Evolutionary conservation across 1,140 invertebrate species (phyloP), one percentile per base, ranked within the genome.

Genomic region (Hypsibius dujardini): DNA sequence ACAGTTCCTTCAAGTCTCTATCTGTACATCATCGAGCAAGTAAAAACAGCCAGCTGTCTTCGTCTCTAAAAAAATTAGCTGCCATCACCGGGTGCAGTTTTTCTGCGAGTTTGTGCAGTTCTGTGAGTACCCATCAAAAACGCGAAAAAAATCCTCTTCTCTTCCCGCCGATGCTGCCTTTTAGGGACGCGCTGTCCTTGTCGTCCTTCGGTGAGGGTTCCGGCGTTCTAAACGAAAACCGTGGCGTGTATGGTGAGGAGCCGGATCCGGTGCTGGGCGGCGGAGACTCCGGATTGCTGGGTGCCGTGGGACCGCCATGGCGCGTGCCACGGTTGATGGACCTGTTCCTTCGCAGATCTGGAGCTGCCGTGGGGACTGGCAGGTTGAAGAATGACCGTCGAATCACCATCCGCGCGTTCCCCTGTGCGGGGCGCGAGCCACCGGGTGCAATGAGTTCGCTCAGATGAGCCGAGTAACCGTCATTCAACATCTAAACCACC

Each of bases 321-420:
- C n/a, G n/a, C n/a, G n/a, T n/a, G 7, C n/a, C 7, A 7, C 50
- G 50, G 50, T 56, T 56, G 50, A 56, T 56, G 50, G 50, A 56
- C 50, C n/a, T 56, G 50, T 56, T 56, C 7, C 50, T 7, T 7
- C 50, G 50, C n/a, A 56, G 7, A 7, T 56, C 50, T 7, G 50
- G 50, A 7, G 56, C 3, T 71, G 80, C 81, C 80, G 84, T 86
- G 80, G 88, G 88, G 73, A 84, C 86, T 42, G 85, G 87, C 72
- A 88, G 80, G 73, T 87, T 87, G 76, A 96, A 90, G 74, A 89
- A 89, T 47, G 89, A 88, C 67, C 90, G 85, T 1, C 90, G 90
- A 28, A 96, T 88, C 7, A 95, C 87, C 84, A 95, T 90, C 7
- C 92, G 84, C 1, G 92, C 91, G 79, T 95, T 95, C 0, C 92